Percentiles rank a stretch among this genome's conserved stretches.
These are phyloP conservation scores for Enteromius thamalakanensis DNA, from an alignment of 2,797 vertebrate species.

Conservation along the genomic window DNA sequence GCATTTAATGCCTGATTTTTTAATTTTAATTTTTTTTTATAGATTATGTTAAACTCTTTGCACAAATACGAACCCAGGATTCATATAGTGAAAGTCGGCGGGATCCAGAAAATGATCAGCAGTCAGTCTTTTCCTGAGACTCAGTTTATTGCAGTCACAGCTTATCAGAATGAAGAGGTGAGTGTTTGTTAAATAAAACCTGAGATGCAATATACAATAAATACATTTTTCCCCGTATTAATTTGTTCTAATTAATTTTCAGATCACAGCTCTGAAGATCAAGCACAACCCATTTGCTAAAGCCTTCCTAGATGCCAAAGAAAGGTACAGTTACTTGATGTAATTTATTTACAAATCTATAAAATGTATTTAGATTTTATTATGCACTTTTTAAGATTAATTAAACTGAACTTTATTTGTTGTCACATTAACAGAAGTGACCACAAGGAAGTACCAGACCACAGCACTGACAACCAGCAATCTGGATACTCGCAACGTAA, in stretches of 20 bases:
- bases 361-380: background rate
- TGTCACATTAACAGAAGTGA: constrained; percentile 72
- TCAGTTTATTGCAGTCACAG: constrained; percentile 84
- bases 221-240: background rate
- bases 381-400: background rate
- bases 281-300: constrained; percentile 88
- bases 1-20: background rate
- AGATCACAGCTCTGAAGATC: constrained; percentile 85
- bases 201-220: background rate
- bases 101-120: constrained; percentile 84
- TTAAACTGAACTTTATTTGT: background rate
- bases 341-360: background rate
- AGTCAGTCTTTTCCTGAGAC: constrained; percentile 84
- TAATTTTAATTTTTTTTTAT: background rate
- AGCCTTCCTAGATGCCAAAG: constrained; percentile 85
- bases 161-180: constrained; percentile 85
- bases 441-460: constrained; percentile 79
- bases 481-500: constrained; percentile 81
- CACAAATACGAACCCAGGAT: constrained; percentile 85
- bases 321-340: constrained; percentile 69
- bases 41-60: constrained; percentile 85
- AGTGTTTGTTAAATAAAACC: background rate
- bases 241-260: constrained; percentile 21
- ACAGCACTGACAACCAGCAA: constrained; percentile 76
- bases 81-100: constrained; percentile 83